Conservation (phyloP, 2,113 vertebrate genomes). For the Amphilophus citrinellus region DNA sequence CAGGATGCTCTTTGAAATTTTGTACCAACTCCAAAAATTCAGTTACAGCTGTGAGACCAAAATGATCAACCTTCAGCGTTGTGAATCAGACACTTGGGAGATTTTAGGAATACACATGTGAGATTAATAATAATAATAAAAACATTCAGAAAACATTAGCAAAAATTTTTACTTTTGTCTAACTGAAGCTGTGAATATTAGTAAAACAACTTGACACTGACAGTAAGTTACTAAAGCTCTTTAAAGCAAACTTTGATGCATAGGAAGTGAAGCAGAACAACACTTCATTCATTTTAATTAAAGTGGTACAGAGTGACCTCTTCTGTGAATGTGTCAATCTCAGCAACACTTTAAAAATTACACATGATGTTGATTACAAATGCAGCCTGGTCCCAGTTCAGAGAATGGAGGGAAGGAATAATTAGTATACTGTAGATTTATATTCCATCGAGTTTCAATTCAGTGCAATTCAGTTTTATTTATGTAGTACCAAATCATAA, state of each 20-base stretch:
- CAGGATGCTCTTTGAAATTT: neutral
- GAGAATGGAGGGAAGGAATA: no score
- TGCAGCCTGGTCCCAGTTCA: no score
- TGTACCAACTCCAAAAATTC: neutral
- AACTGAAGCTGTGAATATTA: no score
- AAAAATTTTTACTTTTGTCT: no score
- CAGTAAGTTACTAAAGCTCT: neutral
- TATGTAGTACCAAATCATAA: no score
- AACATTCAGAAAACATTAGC: no score
- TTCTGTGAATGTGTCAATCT: neutral
- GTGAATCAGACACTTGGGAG: neutral
- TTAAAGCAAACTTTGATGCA: neutral
- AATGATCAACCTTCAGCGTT: neutral
- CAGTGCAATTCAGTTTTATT: no score
- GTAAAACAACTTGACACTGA: no score
- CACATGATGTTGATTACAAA: neutral
- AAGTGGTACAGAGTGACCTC: neutral
- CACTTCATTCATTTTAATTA: neutral
- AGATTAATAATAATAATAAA: neutral
- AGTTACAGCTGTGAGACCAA: neutral
- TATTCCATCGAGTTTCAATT: no score
- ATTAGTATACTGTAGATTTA: no score
- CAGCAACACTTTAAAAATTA: neutral
- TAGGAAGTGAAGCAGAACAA: neutral
- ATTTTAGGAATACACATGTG: neutral